Percentiles rank a stretch among this genome's conserved stretches.
Evolutionary conservation across 1,140 invertebrate species (phyloP).

Genomic region (Sitophilus oryzae): DNA sequence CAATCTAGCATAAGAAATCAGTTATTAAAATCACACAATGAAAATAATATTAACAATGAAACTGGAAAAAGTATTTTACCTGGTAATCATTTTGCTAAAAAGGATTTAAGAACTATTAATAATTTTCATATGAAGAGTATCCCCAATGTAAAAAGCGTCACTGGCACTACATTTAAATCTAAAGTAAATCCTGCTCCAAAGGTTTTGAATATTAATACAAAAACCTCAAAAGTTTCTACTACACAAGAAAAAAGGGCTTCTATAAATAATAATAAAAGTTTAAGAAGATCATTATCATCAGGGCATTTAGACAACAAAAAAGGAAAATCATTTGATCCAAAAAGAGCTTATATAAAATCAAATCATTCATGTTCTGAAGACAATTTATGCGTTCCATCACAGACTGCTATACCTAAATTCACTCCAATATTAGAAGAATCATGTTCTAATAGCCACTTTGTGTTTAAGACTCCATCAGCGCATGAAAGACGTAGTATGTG

Average conservation of each 20-base stretch:
- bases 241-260: neutral
- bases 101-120: too few relatives aligned
- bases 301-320: neutral
- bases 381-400: slow-evolving; percentile 1
- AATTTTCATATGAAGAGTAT: neutral
- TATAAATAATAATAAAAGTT: neutral
- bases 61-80: too few relatives aligned
- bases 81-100: too few relatives aligned
- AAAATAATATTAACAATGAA: too few relatives aligned
- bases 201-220: neutral
- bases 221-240: neutral
- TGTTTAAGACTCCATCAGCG: slow-evolving; percentile 25
- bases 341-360: neutral
- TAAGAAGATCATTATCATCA: slow-evolving; percentile 6
- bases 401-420: neutral
- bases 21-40: too few relatives aligned
- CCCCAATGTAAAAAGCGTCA: neutral
- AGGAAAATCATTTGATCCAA: neutral
- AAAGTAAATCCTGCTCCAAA: slow-evolving; percentile 1
- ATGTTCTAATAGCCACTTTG: neutral
- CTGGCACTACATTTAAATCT: neutral
- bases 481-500: slow-evolving; percentile 19
- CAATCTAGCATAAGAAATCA: too few relatives aligned
- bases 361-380: slow-evolving; percentile 6
- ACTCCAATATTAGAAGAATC: slow-evolving; percentile 16